Base-by-base conservation (phyloP, 2,888 invertebrate genomes). In the Priocnemis perturbator region DNA sequence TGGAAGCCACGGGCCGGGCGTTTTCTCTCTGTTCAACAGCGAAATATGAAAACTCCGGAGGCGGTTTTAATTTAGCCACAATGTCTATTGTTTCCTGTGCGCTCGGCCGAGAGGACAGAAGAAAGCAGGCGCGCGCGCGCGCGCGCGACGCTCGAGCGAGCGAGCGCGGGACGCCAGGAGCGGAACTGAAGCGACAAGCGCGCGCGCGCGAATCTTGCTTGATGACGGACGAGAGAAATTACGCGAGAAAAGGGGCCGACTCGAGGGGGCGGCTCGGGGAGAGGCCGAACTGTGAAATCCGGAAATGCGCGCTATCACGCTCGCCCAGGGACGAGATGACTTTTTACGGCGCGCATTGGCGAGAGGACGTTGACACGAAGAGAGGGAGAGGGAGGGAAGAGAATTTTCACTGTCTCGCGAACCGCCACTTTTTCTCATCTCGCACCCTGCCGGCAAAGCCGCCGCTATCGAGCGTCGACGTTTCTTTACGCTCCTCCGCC, bases 41-140 rank as follows among this genome's bases (percentile, higher is more conserved):
- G 79, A 85, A 86, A 88, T 88, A 86, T 87, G 86, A 85, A 87
- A 88, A 87, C 83, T 86, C 88, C 88, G 86, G 84, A 84, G 88
- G 88, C 88, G 85, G 83, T 88, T 89, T 89, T 89, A 88, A 89
- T 89, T 89, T 87, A 86, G 85, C 88, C 87, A 85, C 87, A 87
- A 86, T 85, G 86, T 87, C 88, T 86, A 88, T 89, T 89, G 88
- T 88, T 85, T 85, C 83, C 77, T 77, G 70, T 52, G 60, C 65
- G 68, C 60, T 64, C 73, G 68, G 55, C 61, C 76, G 67, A 59
- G 59, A 71, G 66, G 62, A 83, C 82, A 78, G 83, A 81, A 78
- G 83, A 73, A 74, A 72, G 74, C n/a, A n/a, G n/a, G n/a, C n/a
- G 71, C 70, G 63, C 57, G 59, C 55, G 70, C 57, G 58, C 37